Conservation (phyloP, 1,140 invertebrate genomes). For the Macrotrachela quadricornifera region DNA sequence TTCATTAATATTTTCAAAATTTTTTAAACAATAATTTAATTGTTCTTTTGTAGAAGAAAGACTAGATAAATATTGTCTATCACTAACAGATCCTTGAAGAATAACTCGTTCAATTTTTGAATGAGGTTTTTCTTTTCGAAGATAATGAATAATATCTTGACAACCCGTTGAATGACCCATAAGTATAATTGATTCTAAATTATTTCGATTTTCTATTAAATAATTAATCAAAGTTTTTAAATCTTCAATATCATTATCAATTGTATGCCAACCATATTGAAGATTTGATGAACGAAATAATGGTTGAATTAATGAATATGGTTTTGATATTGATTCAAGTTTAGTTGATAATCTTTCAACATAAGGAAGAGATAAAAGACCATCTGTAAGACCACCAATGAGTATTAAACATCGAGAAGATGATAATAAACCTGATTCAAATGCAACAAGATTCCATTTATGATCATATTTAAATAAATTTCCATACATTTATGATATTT, state of each 20-base stretch:
- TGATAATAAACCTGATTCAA: too few species aligned
- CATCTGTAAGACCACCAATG: too few species aligned
- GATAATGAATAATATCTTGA: background rate
- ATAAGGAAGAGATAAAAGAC: too few species aligned
- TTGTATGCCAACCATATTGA: background rate
- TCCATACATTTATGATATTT: too few species aligned
- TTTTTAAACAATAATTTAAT: background rate
- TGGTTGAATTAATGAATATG: too few species aligned
- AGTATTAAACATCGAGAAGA: too few species aligned
- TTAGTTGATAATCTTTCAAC: too few species aligned
- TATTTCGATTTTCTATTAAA: background rate
- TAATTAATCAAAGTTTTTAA: background rate
- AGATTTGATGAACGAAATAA: background rate
- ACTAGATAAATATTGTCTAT: background rate
- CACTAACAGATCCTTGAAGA: background rate
- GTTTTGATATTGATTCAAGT: too few species aligned
- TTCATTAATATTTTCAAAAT: background rate
- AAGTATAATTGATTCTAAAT: background rate
- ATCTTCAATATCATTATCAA: background rate
- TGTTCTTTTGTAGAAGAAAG: too few species aligned
- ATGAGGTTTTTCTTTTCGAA: background rate
- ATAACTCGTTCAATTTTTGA: background rate
- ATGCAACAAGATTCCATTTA: too few species aligned
- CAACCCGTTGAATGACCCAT: background rate
- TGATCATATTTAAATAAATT: too few species aligned